These are phyloP conservation scores for Panthera tigris DNA, from an alignment of 2,113 vertebrate species.

Conservation along the genomic window DNA sequence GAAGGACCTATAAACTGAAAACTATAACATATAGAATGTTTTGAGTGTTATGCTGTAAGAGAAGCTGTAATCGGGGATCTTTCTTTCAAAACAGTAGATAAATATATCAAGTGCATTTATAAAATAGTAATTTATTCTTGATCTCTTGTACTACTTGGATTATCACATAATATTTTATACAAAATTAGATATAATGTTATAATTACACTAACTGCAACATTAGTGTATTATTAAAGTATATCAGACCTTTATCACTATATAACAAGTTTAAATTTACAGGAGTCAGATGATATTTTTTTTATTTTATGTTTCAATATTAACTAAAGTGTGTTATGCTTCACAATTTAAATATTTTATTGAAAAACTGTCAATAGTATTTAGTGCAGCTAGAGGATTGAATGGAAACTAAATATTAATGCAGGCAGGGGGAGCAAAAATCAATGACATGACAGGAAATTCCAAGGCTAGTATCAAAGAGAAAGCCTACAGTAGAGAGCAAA, in stretches of 20 bases:
- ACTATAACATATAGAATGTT: background rate
- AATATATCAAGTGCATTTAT: background rate
- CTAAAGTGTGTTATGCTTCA: background rate
- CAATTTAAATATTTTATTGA: background rate
- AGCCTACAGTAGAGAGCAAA: background rate
- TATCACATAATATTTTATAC: background rate
- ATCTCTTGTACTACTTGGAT: background rate
- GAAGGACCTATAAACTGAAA: background rate
- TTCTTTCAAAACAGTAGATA: background rate
- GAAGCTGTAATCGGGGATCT: background rate
- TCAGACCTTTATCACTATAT: background rate
- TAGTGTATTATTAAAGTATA: background rate
- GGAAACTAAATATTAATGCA: background rate
- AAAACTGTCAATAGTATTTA: background rate
- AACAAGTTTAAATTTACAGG: background rate
- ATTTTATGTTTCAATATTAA: background rate
- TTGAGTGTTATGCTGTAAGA: background rate
- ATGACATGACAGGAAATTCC: background rate
- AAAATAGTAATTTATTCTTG: background rate
- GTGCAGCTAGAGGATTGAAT: background rate
- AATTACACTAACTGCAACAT: background rate
- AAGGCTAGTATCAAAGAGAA: background rate
- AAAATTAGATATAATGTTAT: background rate
- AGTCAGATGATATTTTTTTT: background rate
- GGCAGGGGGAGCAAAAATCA: background rate